A percentile compares a stretch with the other conserved stretches of the same genome.
Evolutionary conservation across 2,888 invertebrate species (phyloP).

Genomic region (Hermodice carunculata): DNA sequence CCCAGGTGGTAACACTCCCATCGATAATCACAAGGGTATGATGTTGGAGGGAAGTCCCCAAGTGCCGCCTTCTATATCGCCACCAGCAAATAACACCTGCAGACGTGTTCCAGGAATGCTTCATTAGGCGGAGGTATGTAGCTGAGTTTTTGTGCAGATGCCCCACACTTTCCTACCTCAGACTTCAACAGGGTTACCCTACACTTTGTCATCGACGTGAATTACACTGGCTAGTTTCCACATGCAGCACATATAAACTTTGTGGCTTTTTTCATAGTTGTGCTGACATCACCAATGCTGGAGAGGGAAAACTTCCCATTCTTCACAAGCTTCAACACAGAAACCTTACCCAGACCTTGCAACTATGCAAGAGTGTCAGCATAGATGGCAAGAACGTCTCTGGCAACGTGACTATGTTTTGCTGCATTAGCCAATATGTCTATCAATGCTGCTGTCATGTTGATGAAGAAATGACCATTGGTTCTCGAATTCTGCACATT

Average conservation of each 20-base stretch:
- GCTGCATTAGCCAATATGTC: slow-evolving; percentile 17
- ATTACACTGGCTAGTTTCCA: slow-evolving; percentile 10
- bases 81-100: slow-evolving; percentile 8
- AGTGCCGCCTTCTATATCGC: slow-evolving; percentile 13
- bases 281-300: slow-evolving; percentile 1
- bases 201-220: slow-evolving; percentile 11
- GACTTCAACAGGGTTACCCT: not conserved
- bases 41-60: too few relatives aligned
- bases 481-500: not conserved
- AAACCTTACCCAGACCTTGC: slow-evolving; percentile 16
- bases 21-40: slow-evolving; percentile 9
- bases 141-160: slow-evolving; percentile 9
- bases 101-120: slow-evolving; percentile 12
- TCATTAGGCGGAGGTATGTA: slow-evolving; percentile 17
- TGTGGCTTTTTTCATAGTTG: slow-evolving; percentile 4
- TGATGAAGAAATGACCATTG: slow-evolving; percentile 23
- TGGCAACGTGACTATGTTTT: slow-evolving; percentile 8
- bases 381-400: slow-evolving; percentile 3
- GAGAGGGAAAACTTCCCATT: slow-evolving; percentile 4
- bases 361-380: not conserved
- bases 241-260: slow-evolving; percentile 14
- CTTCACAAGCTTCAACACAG: slow-evolving; percentile 9
- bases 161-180: slow-evolving; percentile 9
- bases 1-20: not conserved
- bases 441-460: slow-evolving; percentile 3